These are phyloP conservation scores for Chiloscyllium punctatum DNA, from an alignment of 2,797 vertebrate genomes.

Conservation along the genomic window DNA sequence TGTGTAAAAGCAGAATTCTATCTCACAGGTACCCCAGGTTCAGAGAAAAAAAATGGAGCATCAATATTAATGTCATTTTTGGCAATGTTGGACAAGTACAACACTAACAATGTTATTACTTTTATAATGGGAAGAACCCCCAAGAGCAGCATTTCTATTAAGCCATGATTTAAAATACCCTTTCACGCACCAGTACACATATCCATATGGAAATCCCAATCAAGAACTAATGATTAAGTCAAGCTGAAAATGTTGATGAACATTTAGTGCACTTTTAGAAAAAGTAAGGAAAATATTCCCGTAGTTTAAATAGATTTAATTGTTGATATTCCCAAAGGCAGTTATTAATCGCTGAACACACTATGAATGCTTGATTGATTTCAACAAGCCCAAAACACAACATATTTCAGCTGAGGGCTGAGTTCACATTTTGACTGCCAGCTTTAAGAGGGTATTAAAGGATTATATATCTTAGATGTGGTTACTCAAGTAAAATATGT, in stretches of 20 bases:
- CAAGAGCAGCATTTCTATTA: neutral
- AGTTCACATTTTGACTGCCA: neutral
- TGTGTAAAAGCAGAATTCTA: neutral
- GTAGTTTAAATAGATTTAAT: neutral
- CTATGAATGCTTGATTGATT: neutral
- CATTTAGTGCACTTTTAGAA: too few relatives aligned
- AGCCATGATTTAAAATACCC: neutral
- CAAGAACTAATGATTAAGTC: too few relatives aligned
- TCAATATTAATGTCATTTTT: neutral
- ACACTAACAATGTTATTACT: neutral
- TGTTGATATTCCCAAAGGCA: neutral
- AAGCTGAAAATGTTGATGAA: too few relatives aligned
- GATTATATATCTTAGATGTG: neutral
- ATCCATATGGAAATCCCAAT: neutral
- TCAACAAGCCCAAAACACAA: neutral
- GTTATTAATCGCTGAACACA: neutral
- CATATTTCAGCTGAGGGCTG: neutral
- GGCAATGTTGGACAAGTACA: neutral
- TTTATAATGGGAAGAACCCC: too few relatives aligned
- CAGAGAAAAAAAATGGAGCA: neutral
- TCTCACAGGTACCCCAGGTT: neutral
- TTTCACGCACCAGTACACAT: neutral
- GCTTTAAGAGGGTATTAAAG: neutral
- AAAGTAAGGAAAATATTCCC: too few relatives aligned
- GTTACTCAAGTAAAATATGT: neutral